phyloP scores from a whole-genome alignment of 1,140 invertebrate genomes.

The Apis dorsata region DNA sequence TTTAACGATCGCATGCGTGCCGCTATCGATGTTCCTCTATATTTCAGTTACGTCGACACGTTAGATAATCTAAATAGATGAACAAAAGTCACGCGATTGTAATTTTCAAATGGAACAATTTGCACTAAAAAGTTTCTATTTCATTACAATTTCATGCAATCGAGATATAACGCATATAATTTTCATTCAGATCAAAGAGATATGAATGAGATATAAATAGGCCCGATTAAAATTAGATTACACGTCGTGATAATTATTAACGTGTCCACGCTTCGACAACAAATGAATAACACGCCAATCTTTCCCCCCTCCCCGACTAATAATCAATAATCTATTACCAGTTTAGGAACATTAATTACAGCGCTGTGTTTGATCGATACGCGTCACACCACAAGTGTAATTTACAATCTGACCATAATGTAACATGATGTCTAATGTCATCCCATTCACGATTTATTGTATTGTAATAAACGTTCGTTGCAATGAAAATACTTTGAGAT shows the following conservation, averaged over 20 bases:
- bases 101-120: constrained; percentile 1
- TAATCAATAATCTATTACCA: constrained; percentile 44
- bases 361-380: constrained; percentile 14
- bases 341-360: constrained; percentile 45
- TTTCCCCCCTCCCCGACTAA: constrained; percentile 13
- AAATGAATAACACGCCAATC: constrained; percentile 31
- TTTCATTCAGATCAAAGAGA: neutral
- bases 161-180: neutral
- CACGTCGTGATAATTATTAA: constrained; percentile 45
- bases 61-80: neutral
- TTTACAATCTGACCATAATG: constrained; percentile 16
- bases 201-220: constrained; percentile 32
- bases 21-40: neutral
- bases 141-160: neutral
- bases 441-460: constrained; percentile 10
- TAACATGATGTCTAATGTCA: constrained; percentile 19
- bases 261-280: neutral
- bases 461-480: constrained; percentile 1
- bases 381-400: constrained; percentile 1
- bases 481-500: neutral
- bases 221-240: constrained; percentile 34
- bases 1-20: neutral
- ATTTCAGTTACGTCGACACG: constrained; percentile 20
- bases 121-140: neutral
- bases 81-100: constrained; percentile 21